These are phyloP conservation scores for Bolinopsis microptera DNA, from an alignment of 37 sponge, comb jelly and placozoan species.

Conservation along the genomic window DNA sequence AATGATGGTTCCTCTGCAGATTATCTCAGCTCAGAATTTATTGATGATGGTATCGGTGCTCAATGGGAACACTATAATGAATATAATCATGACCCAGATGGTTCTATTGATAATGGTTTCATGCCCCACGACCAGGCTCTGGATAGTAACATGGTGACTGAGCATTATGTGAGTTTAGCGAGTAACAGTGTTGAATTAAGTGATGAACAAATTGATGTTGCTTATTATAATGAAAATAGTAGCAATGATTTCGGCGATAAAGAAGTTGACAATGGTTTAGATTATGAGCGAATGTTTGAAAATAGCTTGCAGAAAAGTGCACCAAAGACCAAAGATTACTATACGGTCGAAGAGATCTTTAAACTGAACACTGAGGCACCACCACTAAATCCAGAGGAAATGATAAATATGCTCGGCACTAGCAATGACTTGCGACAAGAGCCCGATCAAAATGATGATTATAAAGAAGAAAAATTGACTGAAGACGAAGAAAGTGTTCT, in stretches of 20 bases:
- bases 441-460: background rate
- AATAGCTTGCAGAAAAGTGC: background rate
- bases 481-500: background rate
- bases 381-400: background rate
- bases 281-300: background rate
- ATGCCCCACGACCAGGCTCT: background rate
- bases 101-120: background rate
- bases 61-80: background rate
- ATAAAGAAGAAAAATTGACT: background rate
- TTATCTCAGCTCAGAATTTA: background rate
- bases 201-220: background rate
- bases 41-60: background rate
- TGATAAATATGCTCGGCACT: background rate
- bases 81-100: background rate
- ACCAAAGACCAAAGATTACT: background rate
- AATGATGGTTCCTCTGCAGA: background rate
- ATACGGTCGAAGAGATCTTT: background rate
- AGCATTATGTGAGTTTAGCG: background rate
- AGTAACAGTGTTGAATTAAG: background rate
- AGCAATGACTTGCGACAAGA: background rate
- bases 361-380: background rate
- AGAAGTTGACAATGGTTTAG: background rate
- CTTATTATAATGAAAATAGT: background rate
- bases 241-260: background rate
- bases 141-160: background rate